Evolutionary conservation across 2,113 vertebrate genomes (phyloP).

Genomic region (Microtus pennsylvanicus): DNA sequence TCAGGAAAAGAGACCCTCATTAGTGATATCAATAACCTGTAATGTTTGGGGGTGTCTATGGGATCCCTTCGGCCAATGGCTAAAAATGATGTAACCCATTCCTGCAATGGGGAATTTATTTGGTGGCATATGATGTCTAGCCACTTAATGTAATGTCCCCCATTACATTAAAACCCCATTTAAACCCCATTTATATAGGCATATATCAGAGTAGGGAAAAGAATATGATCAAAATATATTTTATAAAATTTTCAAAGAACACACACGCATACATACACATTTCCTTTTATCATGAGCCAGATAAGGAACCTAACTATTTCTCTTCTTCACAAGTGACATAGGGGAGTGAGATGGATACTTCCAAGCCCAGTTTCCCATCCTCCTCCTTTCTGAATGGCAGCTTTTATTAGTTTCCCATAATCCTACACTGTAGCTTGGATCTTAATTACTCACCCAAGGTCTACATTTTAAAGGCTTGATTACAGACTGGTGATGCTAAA

Average conservation of each 20-base stretch:
- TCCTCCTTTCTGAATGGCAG: neutral
- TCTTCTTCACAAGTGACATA: neutral
- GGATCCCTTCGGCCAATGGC: neutral
- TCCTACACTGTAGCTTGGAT: neutral
- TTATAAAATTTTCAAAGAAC: neutral
- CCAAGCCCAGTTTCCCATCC: neutral
- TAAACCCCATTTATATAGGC: neutral
- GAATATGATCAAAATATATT: neutral
- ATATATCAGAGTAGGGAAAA: neutral
- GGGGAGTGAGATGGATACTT: neutral
- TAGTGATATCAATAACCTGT: neutral
- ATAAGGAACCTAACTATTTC: neutral
- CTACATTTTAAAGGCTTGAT: neutral
- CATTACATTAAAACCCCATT: neutral
- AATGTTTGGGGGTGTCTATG: neutral
- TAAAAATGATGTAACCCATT: neutral
- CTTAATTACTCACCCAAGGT: neutral
- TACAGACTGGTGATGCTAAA: neutral
- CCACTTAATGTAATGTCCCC: no score
- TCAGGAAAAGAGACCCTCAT: neutral
- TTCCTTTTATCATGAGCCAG: neutral
- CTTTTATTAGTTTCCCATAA: neutral
- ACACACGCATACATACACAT: neutral
- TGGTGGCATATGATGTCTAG: neutral
- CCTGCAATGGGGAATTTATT: neutral